Evolutionary conservation across 2,113 vertebrate genomes (phyloP).

Genomic region (Seriola rivoliana): DNA sequence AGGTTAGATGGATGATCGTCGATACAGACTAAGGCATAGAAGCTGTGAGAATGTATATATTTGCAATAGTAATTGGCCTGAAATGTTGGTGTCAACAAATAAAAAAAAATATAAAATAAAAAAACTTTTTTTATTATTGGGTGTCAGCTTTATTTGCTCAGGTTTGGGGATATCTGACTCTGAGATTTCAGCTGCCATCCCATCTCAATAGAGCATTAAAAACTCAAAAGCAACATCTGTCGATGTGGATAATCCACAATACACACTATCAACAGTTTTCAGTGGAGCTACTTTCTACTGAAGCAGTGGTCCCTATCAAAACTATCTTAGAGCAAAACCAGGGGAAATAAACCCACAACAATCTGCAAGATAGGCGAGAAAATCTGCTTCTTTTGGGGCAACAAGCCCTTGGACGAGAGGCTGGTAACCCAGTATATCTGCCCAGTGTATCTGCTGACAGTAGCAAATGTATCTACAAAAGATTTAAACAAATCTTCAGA

Average conservation of each 20-base stretch:
- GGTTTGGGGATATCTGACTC: no score
- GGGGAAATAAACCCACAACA: not conserved
- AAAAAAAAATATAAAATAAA: no score
- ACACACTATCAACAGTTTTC: not conserved
- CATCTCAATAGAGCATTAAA: not conserved
- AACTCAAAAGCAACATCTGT: not conserved
- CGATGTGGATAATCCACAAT: not conserved
- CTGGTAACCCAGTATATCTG: no score
- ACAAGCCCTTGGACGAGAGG: not conserved
- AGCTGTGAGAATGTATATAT: not conserved
- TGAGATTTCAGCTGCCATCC: no score
- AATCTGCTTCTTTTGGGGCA: not conserved
- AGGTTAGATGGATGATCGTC: not conserved
- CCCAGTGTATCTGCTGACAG: not conserved
- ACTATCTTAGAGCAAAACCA: not conserved
- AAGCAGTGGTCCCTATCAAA: not conserved
- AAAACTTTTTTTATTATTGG: no score
- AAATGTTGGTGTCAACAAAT: not conserved
- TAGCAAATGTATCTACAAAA: not conserved
- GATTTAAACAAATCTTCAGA: conserved; percentile 9
- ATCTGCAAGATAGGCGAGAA: not conserved
- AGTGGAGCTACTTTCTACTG: not conserved
- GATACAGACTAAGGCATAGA: not conserved
- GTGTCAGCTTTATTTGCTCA: no score
- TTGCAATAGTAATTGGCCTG: not conserved